Evolutionary conservation across 1,140 invertebrate species (phyloP).

Genomic region (Papilio xuthus): DNA sequence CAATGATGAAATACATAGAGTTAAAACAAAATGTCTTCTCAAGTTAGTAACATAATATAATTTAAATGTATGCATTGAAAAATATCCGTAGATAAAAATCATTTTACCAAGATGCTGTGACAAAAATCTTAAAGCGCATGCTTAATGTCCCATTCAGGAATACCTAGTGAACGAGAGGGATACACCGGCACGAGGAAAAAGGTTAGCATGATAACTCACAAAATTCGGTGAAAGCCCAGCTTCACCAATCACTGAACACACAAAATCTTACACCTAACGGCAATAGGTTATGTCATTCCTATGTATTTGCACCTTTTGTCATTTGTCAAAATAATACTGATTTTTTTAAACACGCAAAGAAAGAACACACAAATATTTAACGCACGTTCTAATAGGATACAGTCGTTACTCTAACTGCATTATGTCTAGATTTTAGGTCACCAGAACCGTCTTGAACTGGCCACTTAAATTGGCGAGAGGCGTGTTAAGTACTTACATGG

Average conservation of each 20-base stretch:
- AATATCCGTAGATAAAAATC: conserved; percentile 42
- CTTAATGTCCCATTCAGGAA: conserved; percentile 55
- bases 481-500: conserved; percentile 48
- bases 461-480: conserved; percentile 41
- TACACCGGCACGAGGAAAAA: conserved; percentile 38
- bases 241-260: conserved; percentile 28
- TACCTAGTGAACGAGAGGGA: conserved; percentile 44
- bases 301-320: conserved; percentile 32
- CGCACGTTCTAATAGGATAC: conserved; percentile 38
- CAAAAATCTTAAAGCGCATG: conserved; percentile 46
- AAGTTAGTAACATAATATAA: not conserved
- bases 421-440: conserved; percentile 60
- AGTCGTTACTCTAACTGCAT: conserved; percentile 54
- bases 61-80: not conserved
- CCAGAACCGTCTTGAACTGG: conserved; percentile 45
- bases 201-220: conserved; percentile 41
- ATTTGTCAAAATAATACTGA: conserved; percentile 20
- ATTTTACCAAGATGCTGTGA: conserved; percentile 44
- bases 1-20: not conserved
- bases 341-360: conserved; percentile 32
- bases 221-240: conserved; percentile 44
- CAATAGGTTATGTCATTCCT: conserved; percentile 44
- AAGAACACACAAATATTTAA: conserved; percentile 32
- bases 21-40: not conserved
- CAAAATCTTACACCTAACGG: conserved; percentile 34